phyloP scores from a whole-genome alignment of 2,113 vertebrate genomes.

The Phocoena phocoena region DNA sequence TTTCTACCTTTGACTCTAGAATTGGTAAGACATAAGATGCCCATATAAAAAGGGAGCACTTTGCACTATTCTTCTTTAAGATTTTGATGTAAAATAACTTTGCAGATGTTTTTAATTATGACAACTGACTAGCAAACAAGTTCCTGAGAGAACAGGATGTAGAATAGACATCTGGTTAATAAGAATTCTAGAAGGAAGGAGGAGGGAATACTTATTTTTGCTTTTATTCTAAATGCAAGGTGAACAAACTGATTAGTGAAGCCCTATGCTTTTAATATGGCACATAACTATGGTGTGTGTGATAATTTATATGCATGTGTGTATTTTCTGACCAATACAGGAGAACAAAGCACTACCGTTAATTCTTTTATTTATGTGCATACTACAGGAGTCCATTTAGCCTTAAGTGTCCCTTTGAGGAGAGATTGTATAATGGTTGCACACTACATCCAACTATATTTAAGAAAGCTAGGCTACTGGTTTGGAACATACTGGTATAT shows the following conservation, averaged over 20 bases:
- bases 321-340: not conserved
- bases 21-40: not conserved
- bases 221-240: not conserved
- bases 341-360: not conserved
- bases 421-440: not conserved
- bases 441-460: not conserved
- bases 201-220: not conserved
- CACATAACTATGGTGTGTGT: not conserved
- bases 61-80: not conserved
- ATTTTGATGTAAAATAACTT: slow-evolving; percentile 26
- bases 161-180: slow-evolving; percentile 2
- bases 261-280: not conserved
- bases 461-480: not conserved
- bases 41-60: not conserved
- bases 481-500: not conserved
- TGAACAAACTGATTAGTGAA: slow-evolving; percentile 3
- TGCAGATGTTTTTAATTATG: slow-evolving; percentile 38
- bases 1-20: not conserved
- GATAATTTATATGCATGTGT: not conserved
- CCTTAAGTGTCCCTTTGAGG: not conserved
- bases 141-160: not conserved
- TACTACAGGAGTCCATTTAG: not conserved
- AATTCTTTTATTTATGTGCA: not conserved
- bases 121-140: not conserved
- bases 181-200: slow-evolving; percentile 2